Percentiles rank a stretch among this genome's conserved stretches.
Evolutionary conservation across 2,888 invertebrate genomes (phyloP).

Genomic region (Acanthosepion esculentum): DNA sequence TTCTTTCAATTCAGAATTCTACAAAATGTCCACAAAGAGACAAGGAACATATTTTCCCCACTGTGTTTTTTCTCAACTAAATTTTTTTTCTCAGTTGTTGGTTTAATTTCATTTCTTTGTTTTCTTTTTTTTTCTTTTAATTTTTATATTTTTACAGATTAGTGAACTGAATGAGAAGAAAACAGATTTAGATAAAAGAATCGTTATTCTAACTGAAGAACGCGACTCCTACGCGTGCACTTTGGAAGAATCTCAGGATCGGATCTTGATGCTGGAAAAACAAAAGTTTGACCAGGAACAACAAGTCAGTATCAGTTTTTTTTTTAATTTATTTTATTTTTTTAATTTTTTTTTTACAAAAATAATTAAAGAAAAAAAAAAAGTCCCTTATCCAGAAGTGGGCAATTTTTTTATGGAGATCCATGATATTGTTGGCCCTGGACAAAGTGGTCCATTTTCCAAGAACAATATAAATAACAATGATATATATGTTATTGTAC

Average conservation of each 20-base stretch:
- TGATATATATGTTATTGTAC: no score
- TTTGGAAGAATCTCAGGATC: conserved; percentile 91
- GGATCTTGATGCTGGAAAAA: conserved; percentile 87
- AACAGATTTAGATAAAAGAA: conserved; percentile 87
- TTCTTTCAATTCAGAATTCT: no score
- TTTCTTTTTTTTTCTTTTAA: background rate
- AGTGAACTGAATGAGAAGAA: conserved; percentile 88
- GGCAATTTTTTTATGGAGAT: no score
- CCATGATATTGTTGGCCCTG: no score
- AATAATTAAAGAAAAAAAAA: no score
- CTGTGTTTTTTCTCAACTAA: background rate
- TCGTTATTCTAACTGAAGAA: conserved; percentile 85
- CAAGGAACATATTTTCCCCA: background rate
- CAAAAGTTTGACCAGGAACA: conserved; percentile 86
- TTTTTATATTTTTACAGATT: conserved; percentile 77
- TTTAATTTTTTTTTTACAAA: background rate
- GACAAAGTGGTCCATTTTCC: no score
- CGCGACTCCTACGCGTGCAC: conserved; percentile 86
- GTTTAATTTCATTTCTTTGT: no score
- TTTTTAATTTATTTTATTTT: background rate
- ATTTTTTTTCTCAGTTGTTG: no score
- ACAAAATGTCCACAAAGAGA: background rate
- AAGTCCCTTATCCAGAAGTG: no score
- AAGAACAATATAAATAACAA: no score
- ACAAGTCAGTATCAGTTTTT: conserved; percentile 77